phyloP scores from a whole-genome alignment of 2,888 invertebrate species.

The Aromia moschata region DNA sequence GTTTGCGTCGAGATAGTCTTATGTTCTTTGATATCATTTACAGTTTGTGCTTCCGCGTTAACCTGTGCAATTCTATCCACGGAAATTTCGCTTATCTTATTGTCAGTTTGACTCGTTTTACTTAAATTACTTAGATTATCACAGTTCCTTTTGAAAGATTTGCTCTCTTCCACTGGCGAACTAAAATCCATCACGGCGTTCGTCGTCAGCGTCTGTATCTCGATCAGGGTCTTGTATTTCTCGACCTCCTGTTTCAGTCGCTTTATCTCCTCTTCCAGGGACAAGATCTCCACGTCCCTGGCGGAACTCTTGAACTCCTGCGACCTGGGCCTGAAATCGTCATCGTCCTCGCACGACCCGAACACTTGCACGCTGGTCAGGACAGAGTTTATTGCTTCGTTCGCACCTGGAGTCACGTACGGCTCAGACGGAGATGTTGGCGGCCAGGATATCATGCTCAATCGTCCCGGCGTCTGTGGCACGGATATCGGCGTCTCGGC shows the following conservation, averaged over 20 bases:
- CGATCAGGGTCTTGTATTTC: constrained; percentile 68
- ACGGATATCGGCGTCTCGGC: constrained; percentile 75
- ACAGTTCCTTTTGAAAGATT: constrained; percentile 48
- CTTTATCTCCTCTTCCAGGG: constrained; percentile 65
- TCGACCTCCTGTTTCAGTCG: constrained; percentile 68
- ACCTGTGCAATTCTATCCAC: constrained; percentile 15
- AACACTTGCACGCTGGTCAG: constrained; percentile 37
- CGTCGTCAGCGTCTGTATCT: constrained; percentile 67
- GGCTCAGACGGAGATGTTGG: constrained; percentile 63
- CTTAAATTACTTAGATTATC: constrained; percentile 42
- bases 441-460: constrained; percentile 80
- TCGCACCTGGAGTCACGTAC: constrained; percentile 45
- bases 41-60: constrained; percentile 39
- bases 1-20: constrained; percentile 36
- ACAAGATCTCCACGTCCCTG: constrained; percentile 57
- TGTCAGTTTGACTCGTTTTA: constrained; percentile 30
- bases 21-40: background rate
- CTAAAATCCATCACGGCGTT: constrained; percentile 66
- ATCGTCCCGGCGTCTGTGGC: constrained; percentile 77
- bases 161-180: constrained; percentile 59
- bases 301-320: constrained; percentile 53
- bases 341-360: constrained; percentile 15
- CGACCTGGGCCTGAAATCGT: constrained; percentile 2
- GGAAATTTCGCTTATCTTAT: constrained; percentile 27
- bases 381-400: constrained; percentile 41